phyloP scores from a whole-genome alignment of 2,113 vertebrate species.

The Tragelaphus buxtoni region DNA sequence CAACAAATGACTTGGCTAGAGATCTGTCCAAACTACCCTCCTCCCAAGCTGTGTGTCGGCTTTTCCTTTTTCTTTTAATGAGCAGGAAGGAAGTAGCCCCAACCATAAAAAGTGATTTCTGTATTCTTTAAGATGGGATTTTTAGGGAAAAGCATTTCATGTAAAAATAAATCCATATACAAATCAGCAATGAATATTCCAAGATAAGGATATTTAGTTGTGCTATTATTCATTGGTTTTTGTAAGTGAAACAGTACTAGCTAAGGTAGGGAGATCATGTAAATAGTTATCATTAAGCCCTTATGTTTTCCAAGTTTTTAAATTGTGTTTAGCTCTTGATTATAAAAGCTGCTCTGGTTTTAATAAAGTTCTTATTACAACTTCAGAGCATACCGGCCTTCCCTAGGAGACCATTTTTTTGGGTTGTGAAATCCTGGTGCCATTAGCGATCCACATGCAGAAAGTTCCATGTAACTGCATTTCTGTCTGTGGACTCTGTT shows the following conservation, averaged over 20 bases:
- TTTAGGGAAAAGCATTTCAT: neutral
- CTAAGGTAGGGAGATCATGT: neutral
- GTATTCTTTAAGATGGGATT: neutral
- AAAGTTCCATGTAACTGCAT: neutral
- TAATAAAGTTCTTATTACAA: neutral
- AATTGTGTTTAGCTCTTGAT: neutral
- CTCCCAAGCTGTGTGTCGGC: neutral
- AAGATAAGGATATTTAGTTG: neutral
- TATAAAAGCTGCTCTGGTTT: neutral
- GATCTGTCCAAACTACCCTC: neutral
- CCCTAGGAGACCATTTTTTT: neutral
- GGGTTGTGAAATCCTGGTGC: conserved; percentile 17
- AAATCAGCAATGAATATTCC: neutral
- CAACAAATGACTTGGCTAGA: neutral
- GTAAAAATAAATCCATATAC: neutral
- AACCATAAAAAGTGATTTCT: conserved; percentile 28
- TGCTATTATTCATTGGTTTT: neutral
- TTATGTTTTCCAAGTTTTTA: neutral
- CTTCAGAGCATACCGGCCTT: neutral
- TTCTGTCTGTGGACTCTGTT: conserved; percentile 11
- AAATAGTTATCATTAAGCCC: neutral
- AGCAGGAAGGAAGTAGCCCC: neutral
- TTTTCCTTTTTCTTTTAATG: neutral
- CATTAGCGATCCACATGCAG: neutral
- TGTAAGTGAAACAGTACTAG: neutral